Evolutionary conservation across 2,797 vertebrate genomes (phyloP).

Genomic region (Macroramphosus scolopax): DNA sequence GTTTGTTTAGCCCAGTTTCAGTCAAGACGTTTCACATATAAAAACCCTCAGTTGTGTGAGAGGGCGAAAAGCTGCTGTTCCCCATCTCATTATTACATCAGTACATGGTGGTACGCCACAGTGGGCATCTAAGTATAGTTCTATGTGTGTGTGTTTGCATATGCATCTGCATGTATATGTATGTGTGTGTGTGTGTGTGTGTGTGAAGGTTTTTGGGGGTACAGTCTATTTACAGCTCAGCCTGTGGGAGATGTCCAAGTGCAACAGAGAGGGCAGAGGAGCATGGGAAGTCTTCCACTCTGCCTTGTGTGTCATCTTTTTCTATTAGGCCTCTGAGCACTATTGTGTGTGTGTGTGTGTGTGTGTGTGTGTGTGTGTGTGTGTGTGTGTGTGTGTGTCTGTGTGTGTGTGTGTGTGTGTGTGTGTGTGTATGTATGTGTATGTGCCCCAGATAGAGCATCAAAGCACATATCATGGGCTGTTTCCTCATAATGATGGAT

Average conservation of each 20-base stretch:
- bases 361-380: too few relatives aligned
- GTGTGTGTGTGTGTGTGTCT: too few relatives aligned
- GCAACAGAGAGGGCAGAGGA: slow-evolving; percentile 71
- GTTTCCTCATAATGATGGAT: too few relatives aligned
- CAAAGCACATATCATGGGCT: too few relatives aligned
- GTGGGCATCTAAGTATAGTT: slow-evolving; percentile 51
- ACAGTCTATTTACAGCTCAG: slow-evolving; percentile 77
- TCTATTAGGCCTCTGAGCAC: slow-evolving; percentile 49
- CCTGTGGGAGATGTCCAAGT: slow-evolving; percentile 78
- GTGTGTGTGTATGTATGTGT: too few relatives aligned
- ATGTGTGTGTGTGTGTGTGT: slow-evolving; percentile 30
- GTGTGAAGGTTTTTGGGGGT: slow-evolving; percentile 58
- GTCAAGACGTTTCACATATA: too few relatives aligned
- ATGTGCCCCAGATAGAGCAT: too few relatives aligned
- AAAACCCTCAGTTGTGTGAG: neutral
- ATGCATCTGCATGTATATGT: slow-evolving; percentile 16
- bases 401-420: too few relatives aligned
- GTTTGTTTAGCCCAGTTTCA: too few relatives aligned
- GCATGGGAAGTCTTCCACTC: slow-evolving; percentile 80
- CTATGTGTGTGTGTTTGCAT: slow-evolving; percentile 26
- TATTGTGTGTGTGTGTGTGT: slow-evolving; percentile 27
- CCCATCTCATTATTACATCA: slow-evolving; percentile 19
- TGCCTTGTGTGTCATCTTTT: slow-evolving; percentile 65
- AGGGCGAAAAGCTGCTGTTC: slow-evolving; percentile 16
- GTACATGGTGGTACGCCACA: slow-evolving; percentile 31